Evolutionary conservation across 2,113 vertebrate species (phyloP).

Genomic region (Damaliscus lunatus): DNA sequence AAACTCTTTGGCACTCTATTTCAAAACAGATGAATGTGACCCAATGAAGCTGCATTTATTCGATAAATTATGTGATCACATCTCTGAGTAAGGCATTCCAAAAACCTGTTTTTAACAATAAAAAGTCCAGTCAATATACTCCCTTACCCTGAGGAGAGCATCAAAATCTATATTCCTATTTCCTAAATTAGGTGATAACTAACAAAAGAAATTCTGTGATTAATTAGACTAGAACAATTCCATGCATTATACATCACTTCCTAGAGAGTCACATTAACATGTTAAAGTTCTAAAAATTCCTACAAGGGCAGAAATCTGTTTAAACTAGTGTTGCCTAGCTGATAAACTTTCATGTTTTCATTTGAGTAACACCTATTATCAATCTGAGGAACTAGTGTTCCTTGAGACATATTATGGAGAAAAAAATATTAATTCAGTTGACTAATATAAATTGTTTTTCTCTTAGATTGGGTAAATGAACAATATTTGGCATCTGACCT

Average conservation of each 20-base stretch:
- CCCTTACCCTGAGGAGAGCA: neutral
- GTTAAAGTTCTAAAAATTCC: neutral
- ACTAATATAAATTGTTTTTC: neutral
- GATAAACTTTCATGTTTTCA: neutral
- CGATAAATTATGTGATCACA: constrained; percentile 35
- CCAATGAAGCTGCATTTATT: neutral
- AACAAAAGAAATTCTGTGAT: neutral
- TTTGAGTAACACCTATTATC: neutral
- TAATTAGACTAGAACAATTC: constrained; percentile 8
- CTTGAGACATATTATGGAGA: neutral
- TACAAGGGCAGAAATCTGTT: neutral
- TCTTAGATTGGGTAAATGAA: neutral
- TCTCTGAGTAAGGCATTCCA: constrained; percentile 43
- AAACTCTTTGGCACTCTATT: constrained; percentile 24
- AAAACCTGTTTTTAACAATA: constrained; percentile 40
- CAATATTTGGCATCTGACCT: neutral
- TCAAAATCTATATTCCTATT: neutral
- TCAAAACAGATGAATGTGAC: constrained; percentile 53
- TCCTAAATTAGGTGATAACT: neutral
- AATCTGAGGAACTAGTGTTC: neutral
- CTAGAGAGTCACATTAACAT: neutral
- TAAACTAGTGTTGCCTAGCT: neutral
- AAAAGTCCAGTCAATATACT: neutral
- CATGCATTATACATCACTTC: neutral
- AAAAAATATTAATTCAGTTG: neutral